Evolutionary conservation across 2,797 vertebrate species (phyloP).

Genomic region (Orientallactaga sibirica): DNA sequence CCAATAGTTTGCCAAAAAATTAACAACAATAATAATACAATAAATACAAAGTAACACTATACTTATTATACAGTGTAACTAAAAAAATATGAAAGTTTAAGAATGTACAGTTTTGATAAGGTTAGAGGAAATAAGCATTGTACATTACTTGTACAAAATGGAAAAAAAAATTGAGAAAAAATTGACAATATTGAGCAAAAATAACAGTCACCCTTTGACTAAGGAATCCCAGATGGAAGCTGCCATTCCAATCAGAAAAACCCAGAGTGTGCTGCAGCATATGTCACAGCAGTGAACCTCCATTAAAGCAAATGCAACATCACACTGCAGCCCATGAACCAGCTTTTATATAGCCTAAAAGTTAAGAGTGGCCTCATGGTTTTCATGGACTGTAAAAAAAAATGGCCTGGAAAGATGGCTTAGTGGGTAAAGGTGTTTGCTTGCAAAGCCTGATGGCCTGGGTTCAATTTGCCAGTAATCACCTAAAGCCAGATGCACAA

Average conservation of each 20-base stretch:
- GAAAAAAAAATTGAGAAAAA: background rate
- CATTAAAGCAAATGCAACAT: background rate
- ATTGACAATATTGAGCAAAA: conserved; percentile 9
- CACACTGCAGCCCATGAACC: background rate
- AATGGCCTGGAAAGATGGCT: background rate
- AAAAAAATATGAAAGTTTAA: background rate
- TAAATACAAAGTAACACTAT: background rate
- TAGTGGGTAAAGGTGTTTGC: too few relatives aligned
- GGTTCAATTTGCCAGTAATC: too few relatives aligned
- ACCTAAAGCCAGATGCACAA: too few relatives aligned
- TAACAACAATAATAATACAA: conserved; percentile 8
- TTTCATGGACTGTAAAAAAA: background rate
- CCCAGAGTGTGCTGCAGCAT: background rate
- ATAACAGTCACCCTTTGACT: background rate
- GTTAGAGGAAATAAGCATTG: conserved; percentile 18
- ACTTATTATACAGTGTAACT: background rate
- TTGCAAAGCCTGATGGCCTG: too few relatives aligned
- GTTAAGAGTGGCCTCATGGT: background rate
- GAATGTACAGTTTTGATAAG: background rate
- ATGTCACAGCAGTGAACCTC: background rate
- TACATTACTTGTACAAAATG: background rate
- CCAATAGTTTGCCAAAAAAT: background rate
- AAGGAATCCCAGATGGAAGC: background rate
- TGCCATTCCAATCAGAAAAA: background rate
- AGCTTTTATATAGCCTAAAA: background rate